These are phyloP conservation scores for Steatocranus sp. DNA, from an alignment of 2,797 vertebrate species.

Conservation along the genomic window DNA sequence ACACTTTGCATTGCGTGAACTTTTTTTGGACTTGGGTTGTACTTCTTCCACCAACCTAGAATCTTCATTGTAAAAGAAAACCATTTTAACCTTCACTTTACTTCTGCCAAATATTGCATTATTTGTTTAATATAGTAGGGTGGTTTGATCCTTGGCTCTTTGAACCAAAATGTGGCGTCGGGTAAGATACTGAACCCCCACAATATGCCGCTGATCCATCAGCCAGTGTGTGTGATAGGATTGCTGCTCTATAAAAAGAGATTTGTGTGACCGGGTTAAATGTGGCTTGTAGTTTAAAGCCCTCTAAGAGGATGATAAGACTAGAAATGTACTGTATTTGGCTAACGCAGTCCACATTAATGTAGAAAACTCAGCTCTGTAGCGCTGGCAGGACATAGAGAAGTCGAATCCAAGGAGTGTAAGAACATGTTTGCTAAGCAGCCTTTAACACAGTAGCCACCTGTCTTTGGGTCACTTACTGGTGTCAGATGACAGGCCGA, in stretches of 20 bases:
- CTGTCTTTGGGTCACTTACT: constrained; percentile 8
- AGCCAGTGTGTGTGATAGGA: background rate
- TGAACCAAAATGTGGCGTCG: background rate
- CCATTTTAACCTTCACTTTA: background rate
- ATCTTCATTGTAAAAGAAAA: background rate
- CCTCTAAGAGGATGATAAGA: background rate
- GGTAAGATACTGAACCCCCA: background rate
- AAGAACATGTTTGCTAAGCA: background rate
- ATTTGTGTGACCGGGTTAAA: background rate
- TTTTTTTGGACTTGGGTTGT: background rate
- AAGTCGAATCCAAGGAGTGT: background rate
- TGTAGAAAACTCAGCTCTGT: background rate
- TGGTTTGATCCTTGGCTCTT: background rate
- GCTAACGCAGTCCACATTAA: background rate
- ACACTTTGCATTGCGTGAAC: background rate
- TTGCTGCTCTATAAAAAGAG: background rate
- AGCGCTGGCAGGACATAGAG: background rate
- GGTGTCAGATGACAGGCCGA: constrained; percentile 25
- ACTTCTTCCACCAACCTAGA: background rate
- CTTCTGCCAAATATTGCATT: background rate
- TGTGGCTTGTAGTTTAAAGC: background rate
- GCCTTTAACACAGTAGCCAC: background rate
- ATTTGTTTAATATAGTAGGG: background rate
- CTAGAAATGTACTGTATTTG: background rate
- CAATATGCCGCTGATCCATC: background rate